Percentiles rank a stretch among this genome's conserved stretches.
Evolutionary conservation across 2,797 vertebrate species (phyloP).

Genomic region (Paguma larvata): DNA sequence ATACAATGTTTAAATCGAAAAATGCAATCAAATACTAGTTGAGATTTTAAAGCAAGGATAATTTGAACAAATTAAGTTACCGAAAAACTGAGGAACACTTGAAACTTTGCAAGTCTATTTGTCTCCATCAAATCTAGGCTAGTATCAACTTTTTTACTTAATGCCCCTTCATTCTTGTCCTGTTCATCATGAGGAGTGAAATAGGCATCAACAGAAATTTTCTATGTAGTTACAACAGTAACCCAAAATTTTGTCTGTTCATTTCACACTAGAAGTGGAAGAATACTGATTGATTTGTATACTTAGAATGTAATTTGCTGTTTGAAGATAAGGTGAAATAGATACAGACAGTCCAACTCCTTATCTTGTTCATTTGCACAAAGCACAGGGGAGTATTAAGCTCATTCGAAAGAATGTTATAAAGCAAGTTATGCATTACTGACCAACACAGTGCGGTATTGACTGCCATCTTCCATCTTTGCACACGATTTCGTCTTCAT

Average conservation of each 20-base stretch:
- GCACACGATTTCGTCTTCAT: conserved; percentile 78
- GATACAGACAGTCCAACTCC: not conserved
- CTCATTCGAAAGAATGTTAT: not conserved
- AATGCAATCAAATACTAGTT: not conserved
- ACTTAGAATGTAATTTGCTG: not conserved
- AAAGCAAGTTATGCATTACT: not conserved
- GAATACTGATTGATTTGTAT: not conserved
- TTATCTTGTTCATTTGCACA: not conserved
- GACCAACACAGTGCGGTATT: conserved; percentile 85
- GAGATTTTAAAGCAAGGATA: not conserved
- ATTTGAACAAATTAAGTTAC: not conserved
- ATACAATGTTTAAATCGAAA: not conserved
- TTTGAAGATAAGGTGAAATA: not conserved
- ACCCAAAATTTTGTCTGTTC: not conserved
- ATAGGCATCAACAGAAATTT: not conserved
- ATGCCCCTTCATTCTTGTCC: fast-evolving
- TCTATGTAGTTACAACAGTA: not conserved
- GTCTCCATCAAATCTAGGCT: not conserved
- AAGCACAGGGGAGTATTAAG: not conserved
- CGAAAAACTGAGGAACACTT: not conserved
- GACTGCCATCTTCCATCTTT: conserved; percentile 84
- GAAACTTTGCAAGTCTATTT: not conserved
- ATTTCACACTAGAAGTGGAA: not conserved
- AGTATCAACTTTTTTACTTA: not conserved
- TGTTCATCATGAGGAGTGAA: not conserved